phyloP scores from a whole-genome alignment of 2,113 vertebrate genomes.

The Noturus placidus region DNA sequence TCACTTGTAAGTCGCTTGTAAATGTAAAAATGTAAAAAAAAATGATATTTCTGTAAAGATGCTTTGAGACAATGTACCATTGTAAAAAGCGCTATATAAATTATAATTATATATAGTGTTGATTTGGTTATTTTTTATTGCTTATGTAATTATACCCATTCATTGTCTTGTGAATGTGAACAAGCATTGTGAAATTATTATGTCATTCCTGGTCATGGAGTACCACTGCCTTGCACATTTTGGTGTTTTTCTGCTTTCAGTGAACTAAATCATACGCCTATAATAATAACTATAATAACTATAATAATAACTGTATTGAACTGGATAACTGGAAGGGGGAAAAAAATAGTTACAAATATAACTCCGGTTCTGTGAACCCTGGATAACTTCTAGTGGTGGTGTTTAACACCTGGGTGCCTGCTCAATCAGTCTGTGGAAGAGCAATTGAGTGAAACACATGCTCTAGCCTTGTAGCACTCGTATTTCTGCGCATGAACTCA shows the following conservation, averaged over 20 bases:
- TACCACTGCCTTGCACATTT: neutral
- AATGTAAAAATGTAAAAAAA: too few species aligned
- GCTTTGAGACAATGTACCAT: too few species aligned
- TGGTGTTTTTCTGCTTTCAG: neutral
- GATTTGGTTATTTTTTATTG: neutral
- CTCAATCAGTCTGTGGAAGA: neutral
- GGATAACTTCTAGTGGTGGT: neutral
- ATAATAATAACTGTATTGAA: neutral
- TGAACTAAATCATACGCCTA: neutral
- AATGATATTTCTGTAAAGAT: too few species aligned
- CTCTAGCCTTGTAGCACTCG: neutral
- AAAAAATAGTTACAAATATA: neutral
- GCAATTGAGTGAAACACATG: neutral
- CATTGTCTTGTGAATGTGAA: neutral
- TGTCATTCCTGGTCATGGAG: neutral
- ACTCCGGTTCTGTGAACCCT: neutral
- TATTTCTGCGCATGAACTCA: neutral
- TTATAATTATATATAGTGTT: too few species aligned
- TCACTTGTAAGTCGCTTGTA: too few species aligned
- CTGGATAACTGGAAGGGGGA: neutral
- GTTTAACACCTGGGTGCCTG: neutral
- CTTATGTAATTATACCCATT: neutral
- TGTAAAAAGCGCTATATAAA: too few species aligned
- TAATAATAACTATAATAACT: too few species aligned
- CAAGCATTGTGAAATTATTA: neutral